Percentiles rank a stretch among this genome's conserved stretches.
phyloP scores from a whole-genome alignment of 2,797 vertebrate genomes.

The Sparus aurata region DNA sequence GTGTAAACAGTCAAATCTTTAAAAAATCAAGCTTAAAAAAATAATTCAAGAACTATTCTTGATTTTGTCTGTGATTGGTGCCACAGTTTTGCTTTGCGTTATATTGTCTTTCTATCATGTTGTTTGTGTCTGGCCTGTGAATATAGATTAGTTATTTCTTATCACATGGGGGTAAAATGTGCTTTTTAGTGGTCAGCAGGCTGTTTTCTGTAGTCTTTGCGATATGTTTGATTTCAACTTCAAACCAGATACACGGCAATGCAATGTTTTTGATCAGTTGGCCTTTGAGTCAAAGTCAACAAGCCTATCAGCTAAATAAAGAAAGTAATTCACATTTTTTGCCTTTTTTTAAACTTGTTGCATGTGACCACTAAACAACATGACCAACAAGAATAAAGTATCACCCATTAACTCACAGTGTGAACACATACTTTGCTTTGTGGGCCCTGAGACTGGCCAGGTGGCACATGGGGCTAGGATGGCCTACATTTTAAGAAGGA shows the following conservation, averaged over 20 bases:
- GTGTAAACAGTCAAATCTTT: not conserved
- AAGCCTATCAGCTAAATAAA: not conserved
- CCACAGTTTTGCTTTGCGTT: too few relatives aligned
- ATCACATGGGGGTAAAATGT: not conserved
- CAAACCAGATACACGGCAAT: not conserved
- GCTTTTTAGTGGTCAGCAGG: not conserved
- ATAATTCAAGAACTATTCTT: not conserved
- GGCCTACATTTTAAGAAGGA: slow-evolving; percentile 63
- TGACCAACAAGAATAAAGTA: not conserved
- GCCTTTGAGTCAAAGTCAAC: not conserved
- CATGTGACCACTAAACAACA: not conserved
- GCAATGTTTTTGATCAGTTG: not conserved
- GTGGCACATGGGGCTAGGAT: slow-evolving; percentile 38
- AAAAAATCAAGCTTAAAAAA: not conserved
- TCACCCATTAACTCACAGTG: slow-evolving; percentile 3
- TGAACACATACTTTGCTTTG: slow-evolving; percentile 1
- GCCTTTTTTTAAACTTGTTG: slow-evolving; percentile 8
- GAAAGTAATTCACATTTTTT: not conserved
- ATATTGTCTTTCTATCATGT: not conserved
- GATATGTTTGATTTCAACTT: not conserved
- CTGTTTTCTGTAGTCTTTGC: not conserved
- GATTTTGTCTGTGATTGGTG: not conserved
- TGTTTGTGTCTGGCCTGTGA: not conserved
- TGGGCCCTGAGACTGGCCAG: slow-evolving; percentile 25
- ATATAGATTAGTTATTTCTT: not conserved